phyloP scores from a whole-genome alignment of 1,140 invertebrate species.

The Zaprionus nigranus region DNA sequence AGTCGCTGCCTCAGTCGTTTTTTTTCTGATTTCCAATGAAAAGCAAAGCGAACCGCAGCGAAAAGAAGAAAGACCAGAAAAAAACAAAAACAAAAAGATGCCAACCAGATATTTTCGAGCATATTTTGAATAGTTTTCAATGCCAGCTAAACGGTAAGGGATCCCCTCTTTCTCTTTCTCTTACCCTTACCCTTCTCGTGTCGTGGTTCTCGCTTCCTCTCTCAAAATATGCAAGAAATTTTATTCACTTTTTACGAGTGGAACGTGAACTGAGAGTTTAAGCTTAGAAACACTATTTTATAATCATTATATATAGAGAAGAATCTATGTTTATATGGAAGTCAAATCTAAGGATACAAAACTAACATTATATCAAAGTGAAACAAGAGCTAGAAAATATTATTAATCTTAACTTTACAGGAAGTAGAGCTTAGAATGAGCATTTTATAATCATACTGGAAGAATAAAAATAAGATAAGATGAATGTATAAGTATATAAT shows the following conservation, averaged over 20 bases:
- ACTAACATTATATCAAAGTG: neutral
- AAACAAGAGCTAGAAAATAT: neutral
- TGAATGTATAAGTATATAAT: no score
- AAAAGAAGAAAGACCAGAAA: slow-evolving; percentile 25
- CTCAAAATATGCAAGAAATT: slow-evolving; percentile 30
- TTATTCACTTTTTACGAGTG: neutral
- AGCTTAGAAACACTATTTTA: neutral
- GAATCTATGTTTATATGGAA: neutral
- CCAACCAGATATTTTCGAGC: slow-evolving; percentile 63
- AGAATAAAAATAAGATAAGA: no score
- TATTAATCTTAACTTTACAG: neutral
- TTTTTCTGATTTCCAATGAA: slow-evolving; percentile 59
- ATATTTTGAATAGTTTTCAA: slow-evolving; percentile 79
- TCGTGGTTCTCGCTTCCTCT: neutral
- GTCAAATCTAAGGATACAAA: neutral
- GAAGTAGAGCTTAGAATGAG: neutral
- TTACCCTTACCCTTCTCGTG: neutral
- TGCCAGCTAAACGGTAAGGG: slow-evolving; percentile 43
- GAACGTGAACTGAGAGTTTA: neutral
- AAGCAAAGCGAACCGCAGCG: slow-evolving; percentile 50
- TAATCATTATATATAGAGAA: neutral
- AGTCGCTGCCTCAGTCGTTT: no score
- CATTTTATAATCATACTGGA: neutral
- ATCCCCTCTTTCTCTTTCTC: neutral
- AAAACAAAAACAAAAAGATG: slow-evolving; percentile 64